Conservation (phyloP, 2,888 invertebrate genomes). For the Drosophila mercatorum region DNA sequence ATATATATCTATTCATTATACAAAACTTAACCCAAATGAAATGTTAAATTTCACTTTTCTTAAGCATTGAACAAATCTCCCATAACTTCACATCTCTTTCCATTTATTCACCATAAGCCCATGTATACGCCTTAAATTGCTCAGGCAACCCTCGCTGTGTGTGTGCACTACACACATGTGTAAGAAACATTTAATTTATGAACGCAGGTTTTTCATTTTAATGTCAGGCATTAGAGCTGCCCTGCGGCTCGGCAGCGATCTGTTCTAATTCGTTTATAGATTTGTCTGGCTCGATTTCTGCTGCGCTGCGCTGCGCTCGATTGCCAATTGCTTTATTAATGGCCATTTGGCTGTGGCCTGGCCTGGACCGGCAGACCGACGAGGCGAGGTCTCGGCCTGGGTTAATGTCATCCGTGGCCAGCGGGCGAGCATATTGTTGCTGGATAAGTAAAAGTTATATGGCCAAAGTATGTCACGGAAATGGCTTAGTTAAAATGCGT, state of each 20-base stretch:
- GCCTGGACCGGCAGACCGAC: slow-evolving; percentile 9
- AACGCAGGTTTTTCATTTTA: slow-evolving; percentile 65
- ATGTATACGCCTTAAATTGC: neutral
- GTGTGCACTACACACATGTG: slow-evolving; percentile 13
- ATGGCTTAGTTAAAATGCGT: slow-evolving; percentile 78
- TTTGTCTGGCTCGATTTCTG: slow-evolving; percentile 57
- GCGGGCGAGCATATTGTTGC: slow-evolving; percentile 31
- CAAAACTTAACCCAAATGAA: no score
- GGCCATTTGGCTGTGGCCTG: slow-evolving; percentile 35
- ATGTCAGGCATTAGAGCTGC: slow-evolving; percentile 55
- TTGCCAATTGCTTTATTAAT: slow-evolving; percentile 66
- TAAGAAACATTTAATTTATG: slow-evolving; percentile 39
- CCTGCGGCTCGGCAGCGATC: slow-evolving; percentile 54
- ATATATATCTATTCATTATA: no score
- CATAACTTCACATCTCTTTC: no score
- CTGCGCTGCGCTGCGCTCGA: slow-evolving; percentile 20
- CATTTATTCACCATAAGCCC: no score
- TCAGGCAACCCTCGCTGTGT: slow-evolving; percentile 33
- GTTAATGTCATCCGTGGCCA: slow-evolving; percentile 78
- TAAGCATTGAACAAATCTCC: no score
- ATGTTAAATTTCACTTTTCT: no score
- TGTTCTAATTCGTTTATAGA: slow-evolving; percentile 77
- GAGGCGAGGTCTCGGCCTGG: slow-evolving; percentile 38
- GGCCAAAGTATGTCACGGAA: slow-evolving; percentile 76
- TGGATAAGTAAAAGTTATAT: slow-evolving; percentile 67